Conservation (phyloP, 2,113 vertebrate genomes). For the Thinocorus orbignyianus region DNA sequence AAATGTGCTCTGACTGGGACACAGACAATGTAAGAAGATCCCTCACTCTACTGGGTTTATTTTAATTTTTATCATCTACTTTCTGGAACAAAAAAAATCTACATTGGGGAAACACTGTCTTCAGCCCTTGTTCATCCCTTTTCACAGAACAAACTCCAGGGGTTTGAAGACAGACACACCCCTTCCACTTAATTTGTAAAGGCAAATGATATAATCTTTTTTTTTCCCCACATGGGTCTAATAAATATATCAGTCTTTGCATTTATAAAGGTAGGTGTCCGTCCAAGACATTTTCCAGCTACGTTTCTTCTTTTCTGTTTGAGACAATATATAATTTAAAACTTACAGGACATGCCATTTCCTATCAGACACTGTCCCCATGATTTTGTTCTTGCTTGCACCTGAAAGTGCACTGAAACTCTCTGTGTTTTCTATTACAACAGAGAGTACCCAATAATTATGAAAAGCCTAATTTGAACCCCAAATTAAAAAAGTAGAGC, state of each 20-base stretch:
- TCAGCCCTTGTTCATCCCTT: neutral
- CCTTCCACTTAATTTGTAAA: neutral
- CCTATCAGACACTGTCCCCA: neutral
- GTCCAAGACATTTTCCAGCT: neutral
- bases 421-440: neutral
- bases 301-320: neutral
- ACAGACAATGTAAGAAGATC: neutral
- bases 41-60: neutral
- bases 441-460: neutral
- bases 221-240: neutral
- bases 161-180: neutral
- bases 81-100: neutral
- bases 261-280: neutral
- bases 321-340: neutral
- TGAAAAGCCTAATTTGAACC: neutral
- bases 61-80: neutral
- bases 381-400: neutral
- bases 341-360: neutral
- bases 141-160: neutral
- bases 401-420: neutral
- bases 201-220: neutral
- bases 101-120: neutral
- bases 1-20: neutral
- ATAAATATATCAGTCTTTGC: neutral
- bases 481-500: neutral